Percentiles rank a stretch among this genome's conserved stretches.
phyloP scores from a whole-genome alignment of 2,113 vertebrate species.

The Pelodiscus sinensis region DNA sequence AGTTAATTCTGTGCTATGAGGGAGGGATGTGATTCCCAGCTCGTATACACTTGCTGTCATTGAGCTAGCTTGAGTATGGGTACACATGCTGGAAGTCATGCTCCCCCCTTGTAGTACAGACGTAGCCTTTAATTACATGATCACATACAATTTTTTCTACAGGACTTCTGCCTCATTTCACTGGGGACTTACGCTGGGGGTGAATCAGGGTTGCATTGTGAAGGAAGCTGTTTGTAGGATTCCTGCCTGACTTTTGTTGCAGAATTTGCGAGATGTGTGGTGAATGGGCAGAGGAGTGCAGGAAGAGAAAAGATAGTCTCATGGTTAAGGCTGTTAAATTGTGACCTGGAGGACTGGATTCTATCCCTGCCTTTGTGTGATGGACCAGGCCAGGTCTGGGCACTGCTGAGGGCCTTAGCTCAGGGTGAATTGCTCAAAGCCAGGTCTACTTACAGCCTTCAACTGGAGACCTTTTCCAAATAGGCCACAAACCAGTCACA shows the following conservation, averaged over 20 bases:
- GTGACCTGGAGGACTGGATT: not conserved
- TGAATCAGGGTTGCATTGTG: not conserved
- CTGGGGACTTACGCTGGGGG: not conserved
- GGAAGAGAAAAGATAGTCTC: not conserved
- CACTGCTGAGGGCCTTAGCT: too few species aligned
- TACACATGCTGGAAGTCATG: not conserved
- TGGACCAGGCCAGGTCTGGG: too few species aligned
- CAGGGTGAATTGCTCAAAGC: too few species aligned
- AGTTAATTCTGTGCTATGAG: not conserved
- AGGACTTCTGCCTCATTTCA: not conserved
- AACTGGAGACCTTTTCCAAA: too few species aligned
- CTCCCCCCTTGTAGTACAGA: not conserved
- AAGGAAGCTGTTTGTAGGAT: not conserved
- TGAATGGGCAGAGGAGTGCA: not conserved
- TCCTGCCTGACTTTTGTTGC: not conserved
- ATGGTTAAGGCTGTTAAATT: not conserved
- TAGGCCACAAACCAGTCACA: too few species aligned
- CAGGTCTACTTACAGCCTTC: too few species aligned
- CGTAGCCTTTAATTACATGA: not conserved
- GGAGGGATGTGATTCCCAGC: not conserved
- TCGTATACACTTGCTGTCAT: not conserved
- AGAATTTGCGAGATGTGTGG: not conserved
- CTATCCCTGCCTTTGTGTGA: not conserved
- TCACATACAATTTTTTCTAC: not conserved
- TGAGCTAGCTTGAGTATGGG: not conserved